A percentile compares a stretch with the other conserved stretches of the same genome.
These are phyloP conservation scores for Tenthredo distinguenda DNA, from an alignment of 2,888 invertebrate species.

Conservation along the genomic window DNA sequence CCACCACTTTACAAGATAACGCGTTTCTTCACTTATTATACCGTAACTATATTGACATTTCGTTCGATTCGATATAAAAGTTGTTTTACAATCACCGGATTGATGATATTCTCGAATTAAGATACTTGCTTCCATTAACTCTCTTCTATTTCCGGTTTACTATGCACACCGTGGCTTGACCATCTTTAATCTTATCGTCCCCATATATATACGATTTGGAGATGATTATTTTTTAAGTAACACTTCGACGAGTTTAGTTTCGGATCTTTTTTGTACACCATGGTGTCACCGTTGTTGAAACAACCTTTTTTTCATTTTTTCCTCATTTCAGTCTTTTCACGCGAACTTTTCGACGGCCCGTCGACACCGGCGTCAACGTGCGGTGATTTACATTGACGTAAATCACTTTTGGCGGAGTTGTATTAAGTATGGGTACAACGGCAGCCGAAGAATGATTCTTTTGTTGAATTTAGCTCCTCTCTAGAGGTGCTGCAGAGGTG, in stretches of 20 bases:
- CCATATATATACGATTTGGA: not conserved
- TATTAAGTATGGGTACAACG: conserved; percentile 5
- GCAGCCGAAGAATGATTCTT: conserved; percentile 46
- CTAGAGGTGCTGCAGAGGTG: not conserved
- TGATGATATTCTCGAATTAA: not conserved
- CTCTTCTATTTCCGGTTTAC: conserved; percentile 5
- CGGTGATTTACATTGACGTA: conserved; percentile 43
- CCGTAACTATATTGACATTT: not conserved
- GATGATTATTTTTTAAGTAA: not conserved
- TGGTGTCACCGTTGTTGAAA: not conserved
- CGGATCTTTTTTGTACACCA: not conserved
- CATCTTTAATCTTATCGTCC: conserved; percentile 16
- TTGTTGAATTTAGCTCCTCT: conserved; percentile 8
- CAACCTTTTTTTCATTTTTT: not conserved
- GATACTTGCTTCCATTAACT: conserved; percentile 19
- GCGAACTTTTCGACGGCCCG: conserved; percentile 23
- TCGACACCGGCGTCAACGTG: conserved; percentile 35
- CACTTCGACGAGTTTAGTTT: conserved; percentile 4
- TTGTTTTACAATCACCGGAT: not conserved
- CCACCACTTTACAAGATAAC: not conserved
- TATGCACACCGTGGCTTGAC: not conserved
- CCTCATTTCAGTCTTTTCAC: not conserved
- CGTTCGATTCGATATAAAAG: conserved; percentile 8
- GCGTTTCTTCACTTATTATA: not conserved
- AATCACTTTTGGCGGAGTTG: conserved; percentile 32